phyloP scores from a whole-genome alignment of 2,888 invertebrate species.

The Coelopa pilipes region DNA sequence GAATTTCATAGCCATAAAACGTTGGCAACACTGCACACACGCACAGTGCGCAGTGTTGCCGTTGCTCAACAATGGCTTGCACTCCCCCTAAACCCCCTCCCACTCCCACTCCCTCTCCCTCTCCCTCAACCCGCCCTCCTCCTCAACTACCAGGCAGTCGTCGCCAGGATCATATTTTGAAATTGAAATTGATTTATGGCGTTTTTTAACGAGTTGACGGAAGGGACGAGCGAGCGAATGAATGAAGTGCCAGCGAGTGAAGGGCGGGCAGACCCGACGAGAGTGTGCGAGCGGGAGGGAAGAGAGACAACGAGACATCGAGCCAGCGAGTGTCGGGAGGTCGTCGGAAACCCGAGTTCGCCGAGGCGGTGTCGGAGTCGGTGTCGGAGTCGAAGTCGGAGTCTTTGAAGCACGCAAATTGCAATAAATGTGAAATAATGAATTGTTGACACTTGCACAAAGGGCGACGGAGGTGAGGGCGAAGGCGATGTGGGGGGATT shows the following conservation, averaged over 20 bases:
- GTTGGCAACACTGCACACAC: constrained; percentile 19
- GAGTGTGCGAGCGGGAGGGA: neutral
- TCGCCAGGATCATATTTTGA: constrained; percentile 24
- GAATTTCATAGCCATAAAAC: constrained; percentile 24
- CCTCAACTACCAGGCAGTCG: no score
- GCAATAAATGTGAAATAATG: constrained; percentile 20
- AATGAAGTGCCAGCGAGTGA: neutral
- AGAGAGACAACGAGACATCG: no score
- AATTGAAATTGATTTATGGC: constrained; percentile 41
- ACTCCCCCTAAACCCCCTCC: no score
- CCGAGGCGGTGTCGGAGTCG: no score
- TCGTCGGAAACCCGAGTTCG: constrained; percentile 13
- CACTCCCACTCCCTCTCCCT: no score
- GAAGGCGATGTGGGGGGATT: no score
- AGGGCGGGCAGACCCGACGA: neutral
- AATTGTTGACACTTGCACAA: constrained; percentile 15
- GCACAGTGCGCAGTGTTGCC: constrained; percentile 24
- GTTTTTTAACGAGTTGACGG: constrained; percentile 35
- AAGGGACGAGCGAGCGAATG: neutral
- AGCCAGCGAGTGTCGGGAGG: no score
- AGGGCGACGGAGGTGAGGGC: neutral
- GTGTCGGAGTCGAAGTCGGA: neutral
- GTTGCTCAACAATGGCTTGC: neutral
- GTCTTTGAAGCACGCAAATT: constrained; percentile 16
- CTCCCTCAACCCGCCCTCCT: no score